phyloP scores from a whole-genome alignment of 1,140 invertebrate species.

The Drosophila pandora region DNA sequence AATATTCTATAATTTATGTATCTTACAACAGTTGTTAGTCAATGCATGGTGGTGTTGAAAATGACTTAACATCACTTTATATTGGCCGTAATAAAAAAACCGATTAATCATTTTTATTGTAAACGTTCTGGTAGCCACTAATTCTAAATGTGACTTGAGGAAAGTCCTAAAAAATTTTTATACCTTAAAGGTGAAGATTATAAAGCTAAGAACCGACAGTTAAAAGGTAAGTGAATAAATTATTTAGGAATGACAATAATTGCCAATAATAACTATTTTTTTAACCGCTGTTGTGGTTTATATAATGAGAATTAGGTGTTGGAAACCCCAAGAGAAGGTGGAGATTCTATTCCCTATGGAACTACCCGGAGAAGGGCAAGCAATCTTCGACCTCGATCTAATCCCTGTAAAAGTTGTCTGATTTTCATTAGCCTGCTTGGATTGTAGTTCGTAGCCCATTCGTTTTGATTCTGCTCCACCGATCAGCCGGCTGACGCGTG shows the following conservation, averaged over 20 bases:
- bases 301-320: neutral
- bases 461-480: constrained; percentile 17
- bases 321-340: neutral
- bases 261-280: neutral
- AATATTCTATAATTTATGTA: neutral
- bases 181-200: too few species aligned
- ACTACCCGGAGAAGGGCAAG: constrained; percentile 24
- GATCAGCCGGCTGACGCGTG: constrained; percentile 44
- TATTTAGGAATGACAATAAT: neutral
- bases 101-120: constrained; percentile 1
- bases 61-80: neutral
- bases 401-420: constrained; percentile 5
- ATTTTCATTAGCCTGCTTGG: constrained; percentile 24
- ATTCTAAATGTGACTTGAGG: neutral
- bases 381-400: constrained; percentile 12
- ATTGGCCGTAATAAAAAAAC: neutral
- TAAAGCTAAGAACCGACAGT: too few species aligned
- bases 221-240: neutral
- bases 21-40: neutral
- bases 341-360: neutral
- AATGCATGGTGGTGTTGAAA: neutral
- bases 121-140: neutral
- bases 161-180: neutral
- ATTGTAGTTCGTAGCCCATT: constrained; percentile 19
- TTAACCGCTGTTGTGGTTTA: neutral